phyloP scores from a whole-genome alignment of 2,888 invertebrate species.

The Carcina quercana region DNA sequence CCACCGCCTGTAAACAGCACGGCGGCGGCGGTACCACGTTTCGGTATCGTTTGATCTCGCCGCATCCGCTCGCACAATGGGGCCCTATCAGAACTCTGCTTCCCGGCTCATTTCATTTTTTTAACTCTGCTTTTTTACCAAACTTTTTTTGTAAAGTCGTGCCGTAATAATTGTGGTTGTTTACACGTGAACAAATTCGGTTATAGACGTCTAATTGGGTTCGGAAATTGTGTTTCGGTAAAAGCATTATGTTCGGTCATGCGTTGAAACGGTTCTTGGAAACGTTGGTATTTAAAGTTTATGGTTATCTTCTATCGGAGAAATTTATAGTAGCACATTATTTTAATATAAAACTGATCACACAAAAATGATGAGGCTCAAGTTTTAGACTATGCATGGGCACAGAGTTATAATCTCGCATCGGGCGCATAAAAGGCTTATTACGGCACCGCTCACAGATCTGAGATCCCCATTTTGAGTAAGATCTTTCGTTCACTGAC shows the following conservation, averaged over 20 bases:
- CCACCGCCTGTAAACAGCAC: conserved; percentile 49
- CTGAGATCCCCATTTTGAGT: too few species aligned
- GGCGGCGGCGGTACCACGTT: conserved; percentile 29
- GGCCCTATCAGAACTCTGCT: conserved; percentile 32
- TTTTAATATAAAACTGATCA: conserved; percentile 4
- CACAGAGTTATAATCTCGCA: too few species aligned
- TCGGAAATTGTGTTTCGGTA: conserved; percentile 36
- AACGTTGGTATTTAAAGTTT: too few species aligned
- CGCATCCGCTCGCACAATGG: conserved; percentile 62
- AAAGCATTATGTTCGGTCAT: conserved; percentile 17
- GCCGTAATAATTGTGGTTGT: conserved; percentile 40
- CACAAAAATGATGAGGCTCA: too few species aligned
- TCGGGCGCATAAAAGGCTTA: too few species aligned
- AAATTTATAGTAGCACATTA: conserved; percentile 1
- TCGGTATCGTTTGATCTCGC: conserved; percentile 46
- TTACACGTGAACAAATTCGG: conserved; percentile 42
- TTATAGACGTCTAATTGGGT: conserved; percentile 45
- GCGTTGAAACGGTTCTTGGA: conserved; percentile 7
- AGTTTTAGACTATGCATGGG: too few species aligned
- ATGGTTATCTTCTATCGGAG: too few species aligned
- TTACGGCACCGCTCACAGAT: too few species aligned
- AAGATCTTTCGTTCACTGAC: too few species aligned
- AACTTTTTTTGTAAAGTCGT: conserved; percentile 11
- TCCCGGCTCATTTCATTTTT: conserved; percentile 18
- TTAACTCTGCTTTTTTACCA: conserved; percentile 17